Percentiles rank a stretch among this genome's conserved stretches.
These are phyloP conservation scores for Xiphophorus maculatus DNA, from an alignment of 2,113 vertebrate species.

Conservation along the genomic window DNA sequence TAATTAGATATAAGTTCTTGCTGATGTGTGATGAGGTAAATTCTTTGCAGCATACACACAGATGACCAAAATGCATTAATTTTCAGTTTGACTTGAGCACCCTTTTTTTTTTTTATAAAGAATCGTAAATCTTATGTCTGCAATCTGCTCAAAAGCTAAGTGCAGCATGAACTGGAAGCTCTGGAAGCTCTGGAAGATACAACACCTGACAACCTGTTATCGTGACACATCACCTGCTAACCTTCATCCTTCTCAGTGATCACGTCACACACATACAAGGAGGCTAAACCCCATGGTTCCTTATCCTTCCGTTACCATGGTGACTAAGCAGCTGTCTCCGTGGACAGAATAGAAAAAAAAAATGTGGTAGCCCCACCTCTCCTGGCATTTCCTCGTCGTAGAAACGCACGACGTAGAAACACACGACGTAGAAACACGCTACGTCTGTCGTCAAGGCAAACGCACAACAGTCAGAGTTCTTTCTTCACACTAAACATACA, in stretches of 20 bases:
- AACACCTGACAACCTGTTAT: conserved; percentile 27
- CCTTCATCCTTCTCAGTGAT: conserved; percentile 2
- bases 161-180: background rate
- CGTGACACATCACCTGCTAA: conserved; percentile 20
- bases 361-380: conserved; percentile 20
- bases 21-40: too few species aligned
- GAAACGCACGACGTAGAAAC: background rate
- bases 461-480: conserved; percentile 8
- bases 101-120: too few species aligned
- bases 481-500: conserved; percentile 8
- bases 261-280: background rate
- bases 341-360: conserved; percentile 52
- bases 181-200: background rate
- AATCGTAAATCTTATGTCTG: too few species aligned
- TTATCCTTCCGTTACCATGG: conserved; percentile 60
- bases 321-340: conserved; percentile 46
- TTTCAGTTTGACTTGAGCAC: too few species aligned
- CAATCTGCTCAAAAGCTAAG: background rate
- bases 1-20: too few species aligned
- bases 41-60: too few species aligned
- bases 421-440: background rate
- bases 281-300: conserved; percentile 15
- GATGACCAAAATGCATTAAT: too few species aligned
- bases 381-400: conserved; percentile 26
- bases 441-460: conserved; percentile 4